phyloP scores from a whole-genome alignment of 2,113 vertebrate species.

The Gasterosteus nipponicus region DNA sequence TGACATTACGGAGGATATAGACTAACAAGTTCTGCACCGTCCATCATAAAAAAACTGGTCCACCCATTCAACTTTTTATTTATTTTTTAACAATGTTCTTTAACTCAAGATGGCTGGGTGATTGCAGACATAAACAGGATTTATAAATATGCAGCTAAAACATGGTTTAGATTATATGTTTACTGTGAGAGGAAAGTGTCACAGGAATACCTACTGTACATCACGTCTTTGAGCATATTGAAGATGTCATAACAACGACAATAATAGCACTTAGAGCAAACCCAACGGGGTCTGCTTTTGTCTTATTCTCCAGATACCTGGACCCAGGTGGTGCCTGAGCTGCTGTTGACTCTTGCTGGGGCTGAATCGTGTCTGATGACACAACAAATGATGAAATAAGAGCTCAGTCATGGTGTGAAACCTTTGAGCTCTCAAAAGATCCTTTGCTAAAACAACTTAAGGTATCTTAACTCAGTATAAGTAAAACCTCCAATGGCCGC shows the following conservation, averaged over 20 bases:
- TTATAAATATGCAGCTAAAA: neutral
- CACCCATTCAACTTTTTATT: neutral
- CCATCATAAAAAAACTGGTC: neutral
- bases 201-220: neutral
- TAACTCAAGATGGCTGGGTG: neutral
- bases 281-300: neutral
- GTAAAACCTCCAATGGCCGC: neutral
- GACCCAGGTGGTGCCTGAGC: slow-evolving; percentile 15
- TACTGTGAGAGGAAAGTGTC: neutral
- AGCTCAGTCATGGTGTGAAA: neutral
- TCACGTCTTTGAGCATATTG: neutral
- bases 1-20: neutral
- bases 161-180: neutral
- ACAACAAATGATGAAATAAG: neutral
- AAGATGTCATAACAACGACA: neutral
- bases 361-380: neutral
- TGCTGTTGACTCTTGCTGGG: slow-evolving; percentile 14
- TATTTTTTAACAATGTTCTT: neutral
- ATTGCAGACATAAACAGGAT: neutral
- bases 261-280: neutral
- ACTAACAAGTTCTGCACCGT: too few relatives aligned
- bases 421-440: neutral
- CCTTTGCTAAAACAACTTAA: neutral
- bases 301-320: slow-evolving; percentile 15
- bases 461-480: neutral